Conservation (phyloP, 2,113 vertebrate species). For the Phyllostomus discolor region DNA sequence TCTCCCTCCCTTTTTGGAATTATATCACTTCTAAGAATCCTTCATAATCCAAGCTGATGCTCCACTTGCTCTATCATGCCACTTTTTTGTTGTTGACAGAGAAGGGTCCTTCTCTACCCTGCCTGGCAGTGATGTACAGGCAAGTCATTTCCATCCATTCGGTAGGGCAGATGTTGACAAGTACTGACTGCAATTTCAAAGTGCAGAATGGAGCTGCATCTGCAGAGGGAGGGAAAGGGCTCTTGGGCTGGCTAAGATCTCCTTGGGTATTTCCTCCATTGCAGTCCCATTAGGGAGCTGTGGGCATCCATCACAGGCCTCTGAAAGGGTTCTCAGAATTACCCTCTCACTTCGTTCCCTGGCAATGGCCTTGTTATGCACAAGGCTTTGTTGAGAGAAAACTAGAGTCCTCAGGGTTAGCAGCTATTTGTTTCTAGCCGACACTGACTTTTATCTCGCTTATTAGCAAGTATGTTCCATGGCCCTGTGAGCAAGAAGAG, state of each 20-base stretch:
- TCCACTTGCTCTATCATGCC: not conserved
- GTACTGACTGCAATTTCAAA: not conserved
- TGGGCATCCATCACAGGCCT: not conserved
- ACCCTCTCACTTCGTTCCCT: not conserved
- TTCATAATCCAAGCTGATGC: not conserved
- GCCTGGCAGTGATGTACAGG: not conserved
- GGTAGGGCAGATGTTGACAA: not conserved
- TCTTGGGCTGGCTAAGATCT: not conserved
- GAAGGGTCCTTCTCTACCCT: not conserved
- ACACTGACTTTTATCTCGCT: not conserved
- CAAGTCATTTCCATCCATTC: not conserved
- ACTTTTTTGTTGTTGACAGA: not conserved
- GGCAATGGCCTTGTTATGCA: not conserved
- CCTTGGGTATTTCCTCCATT: not conserved
- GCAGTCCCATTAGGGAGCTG: not conserved
- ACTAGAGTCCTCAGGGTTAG: not conserved
- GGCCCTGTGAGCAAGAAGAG: not conserved
- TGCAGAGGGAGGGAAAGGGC: not conserved
- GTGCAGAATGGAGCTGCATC: not conserved
- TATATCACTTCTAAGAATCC: not conserved
- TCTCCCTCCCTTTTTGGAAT: not conserved
- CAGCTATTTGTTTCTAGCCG: not conserved
- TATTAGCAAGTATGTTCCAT: not conserved
- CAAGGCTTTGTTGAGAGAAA: not conserved
- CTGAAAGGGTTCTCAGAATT: not conserved